Evolutionary conservation across 2,113 vertebrate species (phyloP).

Genomic region (Mustelus asterias): DNA sequence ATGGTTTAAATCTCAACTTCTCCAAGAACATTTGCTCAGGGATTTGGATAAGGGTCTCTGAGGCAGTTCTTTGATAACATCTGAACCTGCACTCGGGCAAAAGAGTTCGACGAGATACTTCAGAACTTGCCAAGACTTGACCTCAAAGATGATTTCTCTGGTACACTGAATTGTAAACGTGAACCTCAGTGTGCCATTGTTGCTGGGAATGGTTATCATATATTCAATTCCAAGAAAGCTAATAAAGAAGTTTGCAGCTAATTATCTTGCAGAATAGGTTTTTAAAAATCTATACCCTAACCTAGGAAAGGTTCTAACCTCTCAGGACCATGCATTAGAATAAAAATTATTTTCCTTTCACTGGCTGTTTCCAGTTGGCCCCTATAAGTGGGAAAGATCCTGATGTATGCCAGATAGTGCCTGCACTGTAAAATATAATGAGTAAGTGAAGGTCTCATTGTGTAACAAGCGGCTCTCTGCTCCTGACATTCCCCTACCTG

Average conservation of each 20-base stretch:
- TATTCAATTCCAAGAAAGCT: background rate
- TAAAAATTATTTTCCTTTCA: background rate
- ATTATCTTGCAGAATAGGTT: background rate
- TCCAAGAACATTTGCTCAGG: background rate
- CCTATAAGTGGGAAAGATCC: background rate
- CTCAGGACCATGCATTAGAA: background rate
- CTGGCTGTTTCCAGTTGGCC: background rate
- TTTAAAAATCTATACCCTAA: background rate
- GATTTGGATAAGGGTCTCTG: background rate
- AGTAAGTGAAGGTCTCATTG: background rate
- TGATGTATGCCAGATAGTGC: background rate
- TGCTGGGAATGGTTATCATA: background rate
- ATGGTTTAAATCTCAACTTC: background rate
- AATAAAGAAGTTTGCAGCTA: background rate
- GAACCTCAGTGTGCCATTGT: background rate
- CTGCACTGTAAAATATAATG: background rate
- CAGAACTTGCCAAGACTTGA: background rate
- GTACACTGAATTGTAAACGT: background rate
- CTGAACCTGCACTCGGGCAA: background rate
- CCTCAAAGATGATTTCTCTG: background rate
- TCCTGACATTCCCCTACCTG: constrained; percentile 60
- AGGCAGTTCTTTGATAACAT: background rate
- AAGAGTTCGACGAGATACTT: background rate
- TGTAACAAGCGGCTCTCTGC: background rate
- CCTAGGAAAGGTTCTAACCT: background rate